Evolutionary conservation across 2,797 vertebrate genomes (phyloP).

Genomic region (Leptoclinus maculatus): DNA sequence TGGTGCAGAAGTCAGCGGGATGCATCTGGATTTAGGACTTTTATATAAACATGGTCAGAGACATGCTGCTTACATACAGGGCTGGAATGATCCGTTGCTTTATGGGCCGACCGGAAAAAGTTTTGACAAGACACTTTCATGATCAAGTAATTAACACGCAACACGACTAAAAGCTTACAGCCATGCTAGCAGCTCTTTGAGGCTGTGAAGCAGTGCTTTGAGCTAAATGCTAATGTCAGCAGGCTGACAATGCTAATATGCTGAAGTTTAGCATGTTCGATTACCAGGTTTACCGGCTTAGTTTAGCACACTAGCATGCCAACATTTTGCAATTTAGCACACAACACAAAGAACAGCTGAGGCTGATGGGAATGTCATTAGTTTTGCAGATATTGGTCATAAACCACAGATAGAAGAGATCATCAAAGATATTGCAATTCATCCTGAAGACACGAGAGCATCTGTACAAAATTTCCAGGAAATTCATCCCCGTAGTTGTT

Average conservation of each 20-base stretch:
- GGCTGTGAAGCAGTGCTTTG: not conserved
- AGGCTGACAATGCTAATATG: not conserved
- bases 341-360: not conserved
- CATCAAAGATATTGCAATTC: not conserved
- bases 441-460: not conserved
- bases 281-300: not conserved
- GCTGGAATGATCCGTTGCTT: not conserved
- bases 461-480: not conserved
- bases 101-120: not conserved
- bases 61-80: not conserved
- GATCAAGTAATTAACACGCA: not conserved
- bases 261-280: not conserved
- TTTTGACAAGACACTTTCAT: not conserved
- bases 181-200: not conserved
- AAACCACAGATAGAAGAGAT: not conserved
- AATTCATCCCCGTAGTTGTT: not conserved
- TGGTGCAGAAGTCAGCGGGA: constrained; percentile 3
- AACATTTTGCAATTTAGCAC: not conserved
- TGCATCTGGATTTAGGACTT: constrained; percentile 5
- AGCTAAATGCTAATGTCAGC: not conserved
- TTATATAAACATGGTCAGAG: not conserved
- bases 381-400: not conserved
- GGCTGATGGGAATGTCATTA: not conserved
- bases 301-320: not conserved
- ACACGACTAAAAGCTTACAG: not conserved